Percentiles rank a stretch among this genome's conserved stretches.
phyloP scores from a whole-genome alignment of 2,797 vertebrate genomes.

The Arctocebus calabarensis region DNA sequence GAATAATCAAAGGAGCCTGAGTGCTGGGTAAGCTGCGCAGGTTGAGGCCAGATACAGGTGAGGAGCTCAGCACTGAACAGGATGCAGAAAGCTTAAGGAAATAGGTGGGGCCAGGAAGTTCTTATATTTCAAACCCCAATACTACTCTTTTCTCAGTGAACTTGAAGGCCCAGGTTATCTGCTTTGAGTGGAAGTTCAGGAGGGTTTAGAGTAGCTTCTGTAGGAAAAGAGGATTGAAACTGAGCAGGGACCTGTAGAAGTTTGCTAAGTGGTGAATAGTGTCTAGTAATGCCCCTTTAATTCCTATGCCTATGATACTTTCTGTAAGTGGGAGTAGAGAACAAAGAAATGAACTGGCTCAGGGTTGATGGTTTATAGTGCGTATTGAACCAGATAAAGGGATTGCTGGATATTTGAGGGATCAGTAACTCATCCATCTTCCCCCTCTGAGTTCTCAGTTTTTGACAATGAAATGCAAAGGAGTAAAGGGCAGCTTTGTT shows the following conservation, averaged over 20 bases:
- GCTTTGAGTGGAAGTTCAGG: neutral
- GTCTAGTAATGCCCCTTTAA: neutral
- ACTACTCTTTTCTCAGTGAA: constrained; percentile 23
- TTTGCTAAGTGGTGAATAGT: neutral
- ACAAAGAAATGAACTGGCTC: neutral
- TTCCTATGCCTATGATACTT: neutral
- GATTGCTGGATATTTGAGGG: neutral
- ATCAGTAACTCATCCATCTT: neutral
- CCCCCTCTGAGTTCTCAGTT: neutral
- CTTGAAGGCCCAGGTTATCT: neutral
- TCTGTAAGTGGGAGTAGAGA: neutral
- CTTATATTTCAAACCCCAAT: neutral
- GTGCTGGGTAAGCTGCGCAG: neutral
- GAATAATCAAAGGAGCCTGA: neutral
- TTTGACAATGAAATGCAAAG: neutral
- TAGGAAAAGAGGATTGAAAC: neutral
- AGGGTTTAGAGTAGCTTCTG: neutral
- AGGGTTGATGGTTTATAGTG: neutral
- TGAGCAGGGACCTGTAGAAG: neutral
- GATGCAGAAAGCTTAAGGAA: neutral
- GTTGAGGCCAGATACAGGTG: neutral
- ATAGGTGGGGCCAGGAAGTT: neutral
- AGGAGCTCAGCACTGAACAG: neutral
- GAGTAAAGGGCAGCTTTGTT: neutral
- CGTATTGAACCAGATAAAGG: neutral